Evolutionary conservation across 2,888 invertebrate genomes (phyloP).

Genomic region (Serripes groenlandicus): DNA sequence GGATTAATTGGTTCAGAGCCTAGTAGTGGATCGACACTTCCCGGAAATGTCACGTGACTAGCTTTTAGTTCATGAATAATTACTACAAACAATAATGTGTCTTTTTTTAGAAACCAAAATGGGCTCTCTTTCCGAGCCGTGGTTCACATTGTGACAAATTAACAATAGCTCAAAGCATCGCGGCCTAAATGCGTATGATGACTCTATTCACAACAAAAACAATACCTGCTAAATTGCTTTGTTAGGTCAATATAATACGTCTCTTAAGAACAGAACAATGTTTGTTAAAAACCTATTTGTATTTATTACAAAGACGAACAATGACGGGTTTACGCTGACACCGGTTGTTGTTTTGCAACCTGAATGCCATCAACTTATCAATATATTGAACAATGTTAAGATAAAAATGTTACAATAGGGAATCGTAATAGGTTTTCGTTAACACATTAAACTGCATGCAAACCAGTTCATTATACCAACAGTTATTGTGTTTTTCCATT

Average conservation of each 20-base stretch:
- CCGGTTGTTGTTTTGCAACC: neutral
- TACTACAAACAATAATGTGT: too few relatives aligned
- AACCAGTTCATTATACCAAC: too few relatives aligned
- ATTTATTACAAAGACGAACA: slow-evolving; percentile 11
- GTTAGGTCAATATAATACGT: slow-evolving; percentile 9
- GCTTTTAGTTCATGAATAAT: too few relatives aligned
- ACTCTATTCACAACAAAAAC: slow-evolving; percentile 4
- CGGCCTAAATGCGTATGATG: slow-evolving; percentile 3
- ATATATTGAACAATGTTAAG: too few relatives aligned
- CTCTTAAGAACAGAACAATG: slow-evolving; percentile 10
- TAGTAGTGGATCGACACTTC: too few relatives aligned
- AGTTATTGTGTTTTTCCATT: too few relatives aligned
- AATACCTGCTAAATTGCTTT: slow-evolving; percentile 24
- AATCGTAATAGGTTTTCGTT: too few relatives aligned
- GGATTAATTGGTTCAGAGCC: too few relatives aligned
- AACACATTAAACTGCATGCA: too few relatives aligned
- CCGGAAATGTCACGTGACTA: too few relatives aligned
- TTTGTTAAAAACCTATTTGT: slow-evolving; percentile 16
- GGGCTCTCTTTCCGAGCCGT: too few relatives aligned
- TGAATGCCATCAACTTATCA: neutral
- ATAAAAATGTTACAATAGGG: neutral
- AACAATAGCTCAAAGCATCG: slow-evolving; percentile 16
- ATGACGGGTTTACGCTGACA: neutral
- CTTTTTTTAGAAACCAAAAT: too few relatives aligned
- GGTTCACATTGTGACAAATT: slow-evolving; percentile 14